Evolutionary conservation across 92 coral and sea anemone species (phyloP), one percentile per base, ranked within the genome.

Genomic region (Diadumene lineata): DNA sequence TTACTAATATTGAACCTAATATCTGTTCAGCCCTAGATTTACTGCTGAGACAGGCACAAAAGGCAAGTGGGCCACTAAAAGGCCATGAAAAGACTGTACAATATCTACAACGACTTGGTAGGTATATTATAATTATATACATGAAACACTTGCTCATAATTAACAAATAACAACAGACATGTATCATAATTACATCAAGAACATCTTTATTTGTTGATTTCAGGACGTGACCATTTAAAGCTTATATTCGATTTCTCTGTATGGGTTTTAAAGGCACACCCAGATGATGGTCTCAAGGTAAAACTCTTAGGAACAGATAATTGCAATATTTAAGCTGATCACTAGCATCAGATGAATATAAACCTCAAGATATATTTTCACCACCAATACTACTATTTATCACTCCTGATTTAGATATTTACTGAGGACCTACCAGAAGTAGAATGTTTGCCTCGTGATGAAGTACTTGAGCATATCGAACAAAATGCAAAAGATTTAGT

Each of bases 401-500:
- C n/a, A n/a, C n/a, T n/a, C n/a, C n/a, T n/a, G n/a, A n/a, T n/a
- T 31, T 61, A 96, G 99, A 96, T 96, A 75, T 96, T 96, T 67
- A 96, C 99, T 16, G 99, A 93, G 60, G 99, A 96, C 66, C 77
- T 96, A 55, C 99, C 97, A n/a, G 99, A 96, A 76, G 94, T 96
- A 0, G 99, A 96, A 68, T 82, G 97, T 19, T 77, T 96, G 24
- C 97, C 99, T 26, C 83, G 99, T 7, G 96, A 85, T 21, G 82
- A 92, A 77, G 99, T 96, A 17, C 73, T 96, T 70, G 86, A 89
- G 31, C 99, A 92, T 57, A 92, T 96, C 69, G 97, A 96, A 77
- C 91, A 84, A 73, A 84, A 83, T 70, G 99, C 99, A 1, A 90
- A 88, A 43, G 90, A 85, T 13, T 61, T 92, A 38, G 89, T 90